A percentile compares a stretch with the other conserved stretches of the same genome.
Evolutionary conservation across 2,797 vertebrate genomes (phyloP).

Genomic region (Neosilurus hyrtlii): DNA sequence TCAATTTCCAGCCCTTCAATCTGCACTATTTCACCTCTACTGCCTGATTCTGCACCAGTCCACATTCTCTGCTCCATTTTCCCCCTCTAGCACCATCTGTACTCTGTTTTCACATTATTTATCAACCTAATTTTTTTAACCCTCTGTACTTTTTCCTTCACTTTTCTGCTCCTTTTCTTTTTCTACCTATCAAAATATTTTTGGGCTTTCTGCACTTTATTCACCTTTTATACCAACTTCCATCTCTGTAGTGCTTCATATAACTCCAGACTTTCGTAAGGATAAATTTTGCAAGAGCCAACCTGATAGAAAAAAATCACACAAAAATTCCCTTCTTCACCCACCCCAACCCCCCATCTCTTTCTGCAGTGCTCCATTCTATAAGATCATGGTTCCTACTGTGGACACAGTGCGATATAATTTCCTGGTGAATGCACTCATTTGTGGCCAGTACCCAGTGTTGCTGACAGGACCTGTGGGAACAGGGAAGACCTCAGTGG

Average conservation of each 20-base stretch:
- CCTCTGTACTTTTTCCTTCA: background rate
- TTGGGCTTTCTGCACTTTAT: background rate
- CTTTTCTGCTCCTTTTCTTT: background rate
- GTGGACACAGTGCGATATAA: conserved; percentile 86
- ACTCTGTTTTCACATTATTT: conserved; percentile 3
- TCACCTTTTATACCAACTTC: background rate
- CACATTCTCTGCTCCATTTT: conserved; percentile 30
- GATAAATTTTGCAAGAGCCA: background rate
- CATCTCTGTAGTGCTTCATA: background rate
- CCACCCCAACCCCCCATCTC: conserved; percentile 29
- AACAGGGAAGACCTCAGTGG: conserved; percentile 86
- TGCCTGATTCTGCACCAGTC: conserved; percentile 39
- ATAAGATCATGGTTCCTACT: conserved; percentile 87
- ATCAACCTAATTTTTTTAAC: conserved; percentile 3
- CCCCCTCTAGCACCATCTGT: background rate
- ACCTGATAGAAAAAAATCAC: background rate
- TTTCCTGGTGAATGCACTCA: conserved; percentile 78
- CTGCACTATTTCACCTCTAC: conserved; percentile 42
- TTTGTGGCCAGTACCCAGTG: conserved; percentile 74
- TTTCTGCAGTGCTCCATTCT: conserved; percentile 66
- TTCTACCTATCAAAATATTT: background rate
- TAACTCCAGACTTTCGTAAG: background rate
- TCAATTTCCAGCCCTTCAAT: conserved; percentile 47
- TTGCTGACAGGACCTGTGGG: conserved; percentile 85
- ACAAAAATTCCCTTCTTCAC: conserved; percentile 8